Conservation (phyloP, 2,888 invertebrate species). For the Lacanobia oleracea region DNA sequence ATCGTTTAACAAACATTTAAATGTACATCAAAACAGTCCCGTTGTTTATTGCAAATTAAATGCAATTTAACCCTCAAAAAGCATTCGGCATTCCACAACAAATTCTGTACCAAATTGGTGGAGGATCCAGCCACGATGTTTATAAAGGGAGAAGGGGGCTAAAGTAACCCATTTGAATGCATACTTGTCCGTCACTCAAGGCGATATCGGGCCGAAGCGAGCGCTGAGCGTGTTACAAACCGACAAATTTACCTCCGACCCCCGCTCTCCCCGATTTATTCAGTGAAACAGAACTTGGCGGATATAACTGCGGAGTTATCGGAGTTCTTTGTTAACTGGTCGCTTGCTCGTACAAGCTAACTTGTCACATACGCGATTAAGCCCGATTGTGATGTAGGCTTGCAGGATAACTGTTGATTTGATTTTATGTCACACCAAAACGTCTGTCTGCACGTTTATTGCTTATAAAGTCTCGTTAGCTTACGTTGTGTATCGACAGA, state of each 20-base stretch:
- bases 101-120: constrained; percentile 89
- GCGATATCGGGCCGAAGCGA: constrained; percentile 89
- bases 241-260: constrained; percentile 72
- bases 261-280: constrained; percentile 66
- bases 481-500: constrained; percentile 86
- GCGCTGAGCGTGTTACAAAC: constrained; percentile 80
- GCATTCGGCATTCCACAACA: constrained; percentile 89
- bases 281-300: constrained; percentile 40
- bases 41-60: constrained; percentile 90
- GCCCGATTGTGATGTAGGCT: constrained; percentile 90
- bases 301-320: constrained; percentile 64
- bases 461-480: constrained; percentile 89
- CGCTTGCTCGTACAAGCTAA: constrained; percentile 84
- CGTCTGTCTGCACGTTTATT: constrained; percentile 89
- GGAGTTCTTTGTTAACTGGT: constrained; percentile 74
- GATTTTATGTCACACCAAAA: constrained; percentile 90
- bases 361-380: constrained; percentile 90
- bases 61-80: constrained; percentile 89
- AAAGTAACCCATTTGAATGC: constrained; percentile 94
- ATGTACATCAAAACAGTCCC: constrained; percentile 79
- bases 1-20: constrained; percentile 69
- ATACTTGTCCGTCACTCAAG: constrained; percentile 94
- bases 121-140: constrained; percentile 84
- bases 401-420: constrained; percentile 90
- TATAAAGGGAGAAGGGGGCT: constrained; percentile 86